Evolutionary conservation across 2,797 vertebrate genomes (phyloP).

Genomic region (Acrossocheilus wenchowensis): DNA sequence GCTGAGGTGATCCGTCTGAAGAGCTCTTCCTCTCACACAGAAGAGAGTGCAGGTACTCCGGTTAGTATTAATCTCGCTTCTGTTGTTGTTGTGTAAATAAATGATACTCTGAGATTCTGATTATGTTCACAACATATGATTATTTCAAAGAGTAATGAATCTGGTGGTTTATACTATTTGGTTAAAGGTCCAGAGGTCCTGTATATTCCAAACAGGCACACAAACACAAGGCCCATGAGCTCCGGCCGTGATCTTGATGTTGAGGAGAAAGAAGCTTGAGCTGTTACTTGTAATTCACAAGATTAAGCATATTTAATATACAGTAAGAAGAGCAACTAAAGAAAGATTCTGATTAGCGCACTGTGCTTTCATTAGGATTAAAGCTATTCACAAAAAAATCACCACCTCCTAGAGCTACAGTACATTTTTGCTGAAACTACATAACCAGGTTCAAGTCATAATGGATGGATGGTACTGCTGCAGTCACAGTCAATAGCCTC

Average conservation of each 20-base stretch:
- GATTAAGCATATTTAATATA: background rate
- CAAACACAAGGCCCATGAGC: no score
- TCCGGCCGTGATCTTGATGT: background rate
- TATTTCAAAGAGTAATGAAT: background rate
- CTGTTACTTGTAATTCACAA: background rate
- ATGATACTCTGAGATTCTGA: background rate
- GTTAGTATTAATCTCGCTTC: background rate
- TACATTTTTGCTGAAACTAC: background rate
- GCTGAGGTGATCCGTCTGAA: constrained; percentile 6
- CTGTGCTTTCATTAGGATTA: background rate
- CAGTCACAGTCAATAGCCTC: background rate
- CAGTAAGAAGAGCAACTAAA: background rate
- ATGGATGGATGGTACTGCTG: background rate
- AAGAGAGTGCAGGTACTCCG: background rate
- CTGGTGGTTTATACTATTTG: no score
- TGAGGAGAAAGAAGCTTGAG: background rate
- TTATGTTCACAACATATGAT: background rate
- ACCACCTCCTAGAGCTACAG: background rate
- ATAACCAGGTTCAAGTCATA: background rate
- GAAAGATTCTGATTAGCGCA: background rate
- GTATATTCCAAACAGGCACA: no score
- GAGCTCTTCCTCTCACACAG: background rate
- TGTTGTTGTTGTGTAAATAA: background rate
- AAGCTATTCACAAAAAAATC: background rate
- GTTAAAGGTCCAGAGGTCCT: background rate